These are phyloP conservation scores for Hypomecis punctinalis DNA, from an alignment of 2,888 invertebrate genomes.

Conservation along the genomic window DNA sequence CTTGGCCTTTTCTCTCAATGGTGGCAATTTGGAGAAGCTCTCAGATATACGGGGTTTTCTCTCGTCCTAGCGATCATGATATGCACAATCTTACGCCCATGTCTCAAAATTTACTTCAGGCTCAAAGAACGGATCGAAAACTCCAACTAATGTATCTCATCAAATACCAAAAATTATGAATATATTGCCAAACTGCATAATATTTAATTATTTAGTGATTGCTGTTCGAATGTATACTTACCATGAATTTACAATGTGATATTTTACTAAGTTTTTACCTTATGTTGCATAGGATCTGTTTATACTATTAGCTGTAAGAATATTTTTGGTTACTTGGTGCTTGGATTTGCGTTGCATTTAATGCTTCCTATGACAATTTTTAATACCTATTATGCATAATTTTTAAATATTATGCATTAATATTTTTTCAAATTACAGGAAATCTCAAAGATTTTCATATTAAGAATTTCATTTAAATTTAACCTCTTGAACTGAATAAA, in stretches of 20 bases:
- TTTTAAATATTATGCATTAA: neutral
- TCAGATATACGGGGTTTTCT: conserved; percentile 65
- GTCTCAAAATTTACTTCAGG: conserved; percentile 77
- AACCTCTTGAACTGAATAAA: too few species aligned
- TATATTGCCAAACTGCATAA: conserved; percentile 28
- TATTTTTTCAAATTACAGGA: too few species aligned
- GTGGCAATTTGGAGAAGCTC: conserved; percentile 73
- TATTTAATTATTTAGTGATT: conserved; percentile 21
- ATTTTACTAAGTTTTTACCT: conserved; percentile 20
- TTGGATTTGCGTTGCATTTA: conserved; percentile 14
- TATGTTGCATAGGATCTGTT: conserved; percentile 21
- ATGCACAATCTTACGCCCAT: conserved; percentile 73
- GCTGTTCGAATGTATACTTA: conserved; percentile 19
- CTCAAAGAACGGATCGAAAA: conserved; percentile 76
- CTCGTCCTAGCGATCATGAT: conserved; percentile 69
- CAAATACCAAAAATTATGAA: neutral
- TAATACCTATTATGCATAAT: conserved; percentile 3
- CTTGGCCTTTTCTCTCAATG: conserved; percentile 73
- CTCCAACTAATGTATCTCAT: conserved; percentile 54
- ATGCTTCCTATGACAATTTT: conserved; percentile 8
- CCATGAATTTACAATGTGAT: conserved; percentile 27
- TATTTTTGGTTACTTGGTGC: conserved; percentile 27
- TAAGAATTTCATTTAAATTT: too few species aligned
- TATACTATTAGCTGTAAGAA: conserved; percentile 19
- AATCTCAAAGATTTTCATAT: too few species aligned